phyloP scores from a whole-genome alignment of 2,888 invertebrate genomes.

The Epinotia bilunana region DNA sequence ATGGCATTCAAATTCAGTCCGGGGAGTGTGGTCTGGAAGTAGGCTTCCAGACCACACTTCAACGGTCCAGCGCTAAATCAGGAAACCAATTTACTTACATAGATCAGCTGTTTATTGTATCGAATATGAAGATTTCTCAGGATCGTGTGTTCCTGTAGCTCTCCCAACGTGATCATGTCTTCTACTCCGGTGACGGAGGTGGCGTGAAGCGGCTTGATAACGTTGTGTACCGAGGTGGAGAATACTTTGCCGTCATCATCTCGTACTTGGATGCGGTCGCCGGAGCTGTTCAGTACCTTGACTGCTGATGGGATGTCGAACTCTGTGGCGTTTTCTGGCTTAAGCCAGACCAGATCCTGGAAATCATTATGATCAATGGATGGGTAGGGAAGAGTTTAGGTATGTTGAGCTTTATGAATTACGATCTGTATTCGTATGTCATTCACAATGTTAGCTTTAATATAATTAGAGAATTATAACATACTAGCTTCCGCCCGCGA shows the following conservation, averaged over 20 bases:
- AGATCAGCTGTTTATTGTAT: constrained; percentile 94
- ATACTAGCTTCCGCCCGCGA: too few relatives aligned
- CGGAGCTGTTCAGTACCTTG: constrained; percentile 90
- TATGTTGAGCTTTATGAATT: too few relatives aligned
- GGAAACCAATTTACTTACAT: constrained; percentile 86
- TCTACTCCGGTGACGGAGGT: constrained; percentile 93
- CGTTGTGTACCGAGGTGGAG: constrained; percentile 83
- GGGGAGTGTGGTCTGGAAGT: too few relatives aligned
- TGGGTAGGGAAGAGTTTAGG: too few relatives aligned
- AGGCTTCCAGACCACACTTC: too few relatives aligned
- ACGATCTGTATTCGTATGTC: too few relatives aligned
- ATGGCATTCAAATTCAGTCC: too few relatives aligned
- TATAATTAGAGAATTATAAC: too few relatives aligned
- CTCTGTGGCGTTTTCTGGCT: constrained; percentile 87
- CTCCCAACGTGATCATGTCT: constrained; percentile 98
- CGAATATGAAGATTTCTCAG: constrained; percentile 95
- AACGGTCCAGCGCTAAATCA: too few relatives aligned
- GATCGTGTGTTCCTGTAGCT: constrained; percentile 97
- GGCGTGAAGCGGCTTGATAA: constrained; percentile 89
- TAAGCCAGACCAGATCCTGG: constrained; percentile 94
- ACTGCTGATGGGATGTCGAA: constrained; percentile 95
- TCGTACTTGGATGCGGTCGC: constrained; percentile 89
- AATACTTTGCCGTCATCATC: constrained; percentile 94
- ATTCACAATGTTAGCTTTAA: too few relatives aligned
- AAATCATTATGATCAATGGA: background rate